Evolutionary conservation across 64 coral and sea anemone genomes (phyloP).

Genomic region (Actinia equina): DNA sequence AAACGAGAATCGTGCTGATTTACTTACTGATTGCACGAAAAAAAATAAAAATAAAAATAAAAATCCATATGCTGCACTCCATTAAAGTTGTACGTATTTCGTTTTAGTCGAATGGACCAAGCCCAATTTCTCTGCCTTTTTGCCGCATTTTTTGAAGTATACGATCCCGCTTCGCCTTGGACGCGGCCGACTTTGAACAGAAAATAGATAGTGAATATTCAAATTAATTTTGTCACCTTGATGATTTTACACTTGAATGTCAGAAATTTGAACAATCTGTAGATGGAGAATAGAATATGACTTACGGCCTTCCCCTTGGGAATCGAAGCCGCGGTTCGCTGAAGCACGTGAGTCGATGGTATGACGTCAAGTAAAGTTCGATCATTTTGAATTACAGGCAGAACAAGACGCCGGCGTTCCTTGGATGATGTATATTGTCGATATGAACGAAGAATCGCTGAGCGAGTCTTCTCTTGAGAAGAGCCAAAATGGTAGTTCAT

Average conservation of each 20-base stretch:
- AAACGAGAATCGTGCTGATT: too few relatives aligned
- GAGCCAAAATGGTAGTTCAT: conserved; percentile 25
- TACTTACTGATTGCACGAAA: too few relatives aligned
- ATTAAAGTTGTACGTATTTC: too few relatives aligned
- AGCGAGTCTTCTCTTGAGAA: conserved; percentile 41
- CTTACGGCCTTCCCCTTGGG: not conserved
- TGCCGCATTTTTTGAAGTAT: not conserved
- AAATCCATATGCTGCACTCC: too few relatives aligned
- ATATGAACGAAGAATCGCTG: conserved; percentile 55
- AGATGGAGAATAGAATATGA: not conserved
- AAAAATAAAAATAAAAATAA: too few relatives aligned
- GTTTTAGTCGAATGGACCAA: too few relatives aligned
- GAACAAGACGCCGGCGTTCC: not conserved
- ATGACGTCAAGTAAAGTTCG: not conserved
- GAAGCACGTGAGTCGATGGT: not conserved
- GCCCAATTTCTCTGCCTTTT: not conserved
- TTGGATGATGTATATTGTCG: conserved; percentile 6
- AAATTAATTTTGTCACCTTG: not conserved
- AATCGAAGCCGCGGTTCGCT: not conserved
- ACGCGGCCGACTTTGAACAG: not conserved
- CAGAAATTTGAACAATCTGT: not conserved
- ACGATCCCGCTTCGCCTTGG: not conserved
- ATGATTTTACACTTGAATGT: not conserved
- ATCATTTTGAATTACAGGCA: not conserved
- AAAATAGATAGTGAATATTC: not conserved